Evolutionary conservation across 2,113 vertebrate genomes (phyloP), one percentile per base, ranked within the genome.

Genomic region (Plecturocebus donacophilus): DNA sequence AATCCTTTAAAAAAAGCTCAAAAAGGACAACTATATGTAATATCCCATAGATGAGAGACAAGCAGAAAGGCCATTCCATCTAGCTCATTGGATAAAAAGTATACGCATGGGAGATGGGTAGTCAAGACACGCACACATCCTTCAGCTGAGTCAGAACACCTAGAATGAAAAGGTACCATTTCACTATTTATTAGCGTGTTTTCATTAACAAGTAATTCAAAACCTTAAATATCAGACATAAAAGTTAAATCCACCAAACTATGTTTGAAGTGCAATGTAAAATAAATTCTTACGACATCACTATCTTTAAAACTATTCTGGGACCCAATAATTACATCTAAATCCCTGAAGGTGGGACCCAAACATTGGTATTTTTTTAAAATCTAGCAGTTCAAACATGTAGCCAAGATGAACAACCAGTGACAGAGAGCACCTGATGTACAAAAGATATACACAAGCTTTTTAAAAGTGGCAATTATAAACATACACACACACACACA

Each of bases 131-230:
- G 71, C 0, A 64, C 1, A 84, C 35, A 19, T 21, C 5, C 73
- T 45, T 90, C 70, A 30, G 27, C 45, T 40, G 14, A 86, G 66
- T 5, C n/a, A 42, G 58, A 23, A 12, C 0, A 42, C 25, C n/a
- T 19, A 42, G 10, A 6, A 81, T 5, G 10, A 84, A 16, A 68
- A 82, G 40, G n/a, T 8, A 32, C n/a, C 12, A 6, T 12, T 27
- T 87, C 86, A 52, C 5, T 21, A 25, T 32, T 81, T 77, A 73
- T 38, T 38, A 76, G 16, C 2, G 12, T 49, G 80, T 77, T 56
- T 52, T 23, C 75, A 94, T 38, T 87, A 61, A 87, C 49, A 94
- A 94, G 83, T 95, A 82, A 96, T 56, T 76, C 58, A 81, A 79
- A 73, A 49, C 20, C 10, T 47, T 90, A 86, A 94, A 92, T 61